A percentile compares a stretch with the other conserved stretches of the same genome.
phyloP scores from a whole-genome alignment of 2,113 vertebrate species.

The Numida meleagris region DNA sequence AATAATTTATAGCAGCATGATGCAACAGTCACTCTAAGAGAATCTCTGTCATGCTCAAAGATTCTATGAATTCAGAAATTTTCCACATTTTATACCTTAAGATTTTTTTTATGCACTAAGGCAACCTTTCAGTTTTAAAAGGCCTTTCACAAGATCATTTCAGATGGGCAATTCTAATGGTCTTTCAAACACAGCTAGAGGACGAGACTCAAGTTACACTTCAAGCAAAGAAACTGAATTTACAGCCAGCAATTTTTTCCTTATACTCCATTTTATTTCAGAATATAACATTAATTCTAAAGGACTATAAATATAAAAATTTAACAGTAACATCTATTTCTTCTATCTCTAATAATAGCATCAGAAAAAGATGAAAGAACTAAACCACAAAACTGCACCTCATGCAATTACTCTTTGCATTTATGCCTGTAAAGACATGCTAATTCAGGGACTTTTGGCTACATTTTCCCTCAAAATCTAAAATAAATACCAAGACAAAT shows the following conservation, averaged over 20 bases:
- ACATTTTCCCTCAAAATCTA: not conserved
- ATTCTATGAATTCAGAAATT: not conserved
- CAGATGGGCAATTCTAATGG: not conserved
- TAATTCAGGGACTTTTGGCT: not conserved
- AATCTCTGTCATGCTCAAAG: not conserved
- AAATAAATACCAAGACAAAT: not conserved
- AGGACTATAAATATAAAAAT: not conserved
- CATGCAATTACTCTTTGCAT: not conserved
- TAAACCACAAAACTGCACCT: not conserved
- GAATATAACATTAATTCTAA: not conserved
- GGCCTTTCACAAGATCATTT: not conserved
- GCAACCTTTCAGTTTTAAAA: not conserved
- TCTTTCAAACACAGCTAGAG: not conserved
- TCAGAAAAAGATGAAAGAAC: not conserved
- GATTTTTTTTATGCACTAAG: not conserved
- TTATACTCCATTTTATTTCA: not conserved
- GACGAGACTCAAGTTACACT: not conserved
- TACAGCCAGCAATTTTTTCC: not conserved
- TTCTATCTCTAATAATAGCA: not conserved
- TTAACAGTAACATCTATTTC: not conserved
- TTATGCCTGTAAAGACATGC: not conserved
- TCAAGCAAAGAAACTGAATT: not conserved
- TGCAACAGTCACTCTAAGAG: slow-evolving; percentile 2
- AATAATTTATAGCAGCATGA: slow-evolving; percentile 39
- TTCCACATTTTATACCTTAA: not conserved